A percentile compares a stretch with the other conserved stretches of the same genome.
These are phyloP conservation scores for Euleptes europaea DNA, from an alignment of 2,113 vertebrate genomes.

Conservation along the genomic window DNA sequence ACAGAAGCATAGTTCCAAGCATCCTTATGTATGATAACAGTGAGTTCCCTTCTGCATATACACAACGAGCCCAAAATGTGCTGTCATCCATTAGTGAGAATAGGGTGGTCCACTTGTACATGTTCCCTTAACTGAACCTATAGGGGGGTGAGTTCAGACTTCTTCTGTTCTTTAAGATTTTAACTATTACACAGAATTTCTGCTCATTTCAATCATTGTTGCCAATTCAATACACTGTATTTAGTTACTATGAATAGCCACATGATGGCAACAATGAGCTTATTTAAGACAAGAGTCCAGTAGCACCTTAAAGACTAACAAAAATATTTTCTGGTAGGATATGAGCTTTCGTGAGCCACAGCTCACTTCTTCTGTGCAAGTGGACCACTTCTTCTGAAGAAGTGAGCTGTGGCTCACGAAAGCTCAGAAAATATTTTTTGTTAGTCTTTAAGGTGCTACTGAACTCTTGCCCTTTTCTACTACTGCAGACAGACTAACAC, in stretches of 20 bases:
- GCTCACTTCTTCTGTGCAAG: no score
- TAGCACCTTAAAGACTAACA: no score
- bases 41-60: background rate
- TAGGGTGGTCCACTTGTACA: background rate
- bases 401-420: no score
- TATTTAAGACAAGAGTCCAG: conserved; percentile 10
- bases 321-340: no score
- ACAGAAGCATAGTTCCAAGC: background rate
- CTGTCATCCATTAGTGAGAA: background rate
- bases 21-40: background rate
- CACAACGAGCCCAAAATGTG: background rate
- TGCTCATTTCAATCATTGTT: background rate
- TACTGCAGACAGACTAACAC: no score
- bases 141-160: no score
- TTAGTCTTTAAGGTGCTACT: no score
- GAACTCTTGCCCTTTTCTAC: no score
- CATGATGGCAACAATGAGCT: background rate
- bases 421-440: no score
- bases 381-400: no score
- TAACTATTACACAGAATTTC: background rate
- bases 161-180: background rate
- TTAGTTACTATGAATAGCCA: background rate
- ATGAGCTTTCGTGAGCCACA: no score
- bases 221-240: background rate
- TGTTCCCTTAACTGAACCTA: background rate